Evolutionary conservation across 2,888 invertebrate species (phyloP).

Genomic region (Megaustenia siamemsis): DNA sequence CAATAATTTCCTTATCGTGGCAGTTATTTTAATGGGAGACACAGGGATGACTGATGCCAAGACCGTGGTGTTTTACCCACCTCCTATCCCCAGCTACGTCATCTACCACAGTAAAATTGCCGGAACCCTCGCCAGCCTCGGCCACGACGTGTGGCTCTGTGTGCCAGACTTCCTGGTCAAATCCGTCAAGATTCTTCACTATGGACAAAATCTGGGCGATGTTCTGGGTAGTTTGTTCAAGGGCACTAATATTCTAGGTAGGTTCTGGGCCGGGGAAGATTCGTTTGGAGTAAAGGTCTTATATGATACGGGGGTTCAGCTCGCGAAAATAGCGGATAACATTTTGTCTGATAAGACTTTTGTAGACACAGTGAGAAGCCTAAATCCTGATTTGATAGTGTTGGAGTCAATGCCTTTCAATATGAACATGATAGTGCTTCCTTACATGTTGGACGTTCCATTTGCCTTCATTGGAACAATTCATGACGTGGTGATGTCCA

Average conservation of each 20-base stretch:
- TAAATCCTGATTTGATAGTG: conserved; percentile 54
- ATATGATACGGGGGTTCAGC: background rate
- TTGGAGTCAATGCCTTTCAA: conserved; percentile 50
- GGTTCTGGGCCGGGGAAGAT: conserved; percentile 3
- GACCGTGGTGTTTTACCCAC: conserved; percentile 24
- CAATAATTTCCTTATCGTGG: background rate
- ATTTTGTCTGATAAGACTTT: conserved; percentile 46
- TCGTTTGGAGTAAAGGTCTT: background rate
- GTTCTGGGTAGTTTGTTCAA: background rate
- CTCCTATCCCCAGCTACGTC: conserved; percentile 41
- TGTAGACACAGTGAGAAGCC: conserved; percentile 20
- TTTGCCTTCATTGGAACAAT: conserved; percentile 54
- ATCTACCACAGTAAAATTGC: conserved; percentile 47
- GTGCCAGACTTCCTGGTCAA: conserved; percentile 13
- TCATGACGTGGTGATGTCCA: conserved; percentile 44
- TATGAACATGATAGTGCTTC: conserved; percentile 53
- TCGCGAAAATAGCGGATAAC: background rate
- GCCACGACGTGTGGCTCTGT: conserved; percentile 43
- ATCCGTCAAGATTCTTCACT: conserved; percentile 12
- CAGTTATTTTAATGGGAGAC: background rate
- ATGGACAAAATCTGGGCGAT: conserved; percentile 26
- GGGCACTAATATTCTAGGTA: background rate
- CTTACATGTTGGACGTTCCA: conserved; percentile 53
- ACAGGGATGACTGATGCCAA: conserved; percentile 5
- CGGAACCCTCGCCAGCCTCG: conserved; percentile 33